Conservation (phyloP, 2,113 vertebrate species). For the Corynorhinus townsendii region DNA sequence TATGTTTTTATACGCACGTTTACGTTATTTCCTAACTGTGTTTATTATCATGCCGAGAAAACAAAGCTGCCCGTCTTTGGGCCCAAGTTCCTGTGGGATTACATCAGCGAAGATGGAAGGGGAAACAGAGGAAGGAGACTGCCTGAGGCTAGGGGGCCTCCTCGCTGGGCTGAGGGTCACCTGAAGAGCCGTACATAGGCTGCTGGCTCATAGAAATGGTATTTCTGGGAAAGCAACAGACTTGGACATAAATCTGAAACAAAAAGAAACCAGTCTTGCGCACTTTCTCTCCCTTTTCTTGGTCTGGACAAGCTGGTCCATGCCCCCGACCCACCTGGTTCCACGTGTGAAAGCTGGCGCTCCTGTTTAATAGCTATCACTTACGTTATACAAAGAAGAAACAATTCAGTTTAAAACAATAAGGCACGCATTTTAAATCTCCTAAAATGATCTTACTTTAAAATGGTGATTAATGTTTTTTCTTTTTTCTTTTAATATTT, state of each 20-base stretch:
- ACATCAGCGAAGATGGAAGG: conserved; percentile 1
- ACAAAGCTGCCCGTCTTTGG: conserved; percentile 43
- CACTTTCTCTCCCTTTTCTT: background rate
- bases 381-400: background rate
- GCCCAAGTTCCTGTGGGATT: conserved; percentile 33
- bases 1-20: background rate
- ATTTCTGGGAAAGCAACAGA: background rate
- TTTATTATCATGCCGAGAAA: conserved; percentile 46
- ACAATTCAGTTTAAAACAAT: background rate
- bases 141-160: background rate
- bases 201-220: background rate
- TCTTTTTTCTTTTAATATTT: background rate
- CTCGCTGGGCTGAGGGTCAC: background rate
- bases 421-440: background rate
- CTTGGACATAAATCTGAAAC: background rate
- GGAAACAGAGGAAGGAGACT: background rate
- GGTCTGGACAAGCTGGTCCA: fast-evolving
- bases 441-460: background rate
- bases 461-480: background rate
- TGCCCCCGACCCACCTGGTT: too few species aligned
- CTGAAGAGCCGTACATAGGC: background rate
- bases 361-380: too few species aligned
- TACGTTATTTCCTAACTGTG: conserved; percentile 57
- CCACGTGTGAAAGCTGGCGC: fast-evolving
- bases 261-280: background rate